A percentile compares a stretch with the other conserved stretches of the same genome.
phyloP scores from a whole-genome alignment of 1,140 invertebrate genomes.

The Hypsibius dujardini region DNA sequence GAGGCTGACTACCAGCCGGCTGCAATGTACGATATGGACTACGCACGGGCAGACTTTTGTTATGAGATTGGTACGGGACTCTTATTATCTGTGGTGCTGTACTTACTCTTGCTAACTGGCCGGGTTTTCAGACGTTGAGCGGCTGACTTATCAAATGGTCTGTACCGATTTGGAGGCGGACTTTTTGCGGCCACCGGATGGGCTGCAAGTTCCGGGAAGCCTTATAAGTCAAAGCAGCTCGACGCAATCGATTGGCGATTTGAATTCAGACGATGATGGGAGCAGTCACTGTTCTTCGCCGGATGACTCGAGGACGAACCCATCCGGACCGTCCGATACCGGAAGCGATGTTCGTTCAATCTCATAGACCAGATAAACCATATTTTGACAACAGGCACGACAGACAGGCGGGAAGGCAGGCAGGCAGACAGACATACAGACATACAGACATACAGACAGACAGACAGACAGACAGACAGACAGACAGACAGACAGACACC shows the following conservation, averaged over 20 bases:
- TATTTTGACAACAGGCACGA: no score
- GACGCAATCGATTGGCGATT: slow-evolving; percentile 12
- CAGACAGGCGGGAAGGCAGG: no score
- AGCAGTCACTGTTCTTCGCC: slow-evolving; percentile 45
- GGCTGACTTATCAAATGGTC: slow-evolving; percentile 13
- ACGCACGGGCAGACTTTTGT: slow-evolving; percentile 1
- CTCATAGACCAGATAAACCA: no score
- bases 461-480: no score
- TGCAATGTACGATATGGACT: background rate
- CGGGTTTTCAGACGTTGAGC: background rate
- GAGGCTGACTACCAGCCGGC: slow-evolving; percentile 22
- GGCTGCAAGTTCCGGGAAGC: slow-evolving; percentile 14
- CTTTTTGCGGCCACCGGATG: slow-evolving; percentile 18
- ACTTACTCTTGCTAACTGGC: background rate
- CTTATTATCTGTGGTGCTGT: background rate
- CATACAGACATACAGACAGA: no score
- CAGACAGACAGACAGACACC: no score
- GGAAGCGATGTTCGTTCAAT: no score
- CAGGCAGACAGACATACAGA: no score
- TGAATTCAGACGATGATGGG: slow-evolving; percentile 16
- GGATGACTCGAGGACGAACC: slow-evolving; percentile 27
- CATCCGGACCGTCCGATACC: no score
- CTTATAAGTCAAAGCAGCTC: slow-evolving; percentile 16
- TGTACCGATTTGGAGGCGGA: slow-evolving; percentile 19
- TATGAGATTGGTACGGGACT: background rate